phyloP scores from a whole-genome alignment of 2,888 invertebrate genomes.

The Euzophera pinguis region DNA sequence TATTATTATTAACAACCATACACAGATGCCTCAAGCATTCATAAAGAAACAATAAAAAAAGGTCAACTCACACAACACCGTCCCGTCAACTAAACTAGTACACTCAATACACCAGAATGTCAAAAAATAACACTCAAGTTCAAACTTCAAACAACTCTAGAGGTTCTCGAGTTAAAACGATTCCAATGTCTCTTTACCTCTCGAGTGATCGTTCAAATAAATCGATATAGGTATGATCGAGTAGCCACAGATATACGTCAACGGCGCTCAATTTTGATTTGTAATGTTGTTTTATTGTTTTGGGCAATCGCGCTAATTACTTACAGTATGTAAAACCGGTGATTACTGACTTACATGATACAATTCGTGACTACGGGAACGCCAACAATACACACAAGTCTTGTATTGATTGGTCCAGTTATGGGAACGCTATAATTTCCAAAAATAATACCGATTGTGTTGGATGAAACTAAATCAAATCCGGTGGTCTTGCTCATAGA shows the following conservation, averaged over 20 bases:
- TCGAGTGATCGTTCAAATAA: constrained; percentile 20
- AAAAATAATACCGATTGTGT: not conserved
- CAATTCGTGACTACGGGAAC: too few species aligned
- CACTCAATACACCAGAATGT: constrained; percentile 35
- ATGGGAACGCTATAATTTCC: too few species aligned
- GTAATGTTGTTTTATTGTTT: not conserved
- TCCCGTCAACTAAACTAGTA: constrained; percentile 26
- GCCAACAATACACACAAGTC: too few species aligned
- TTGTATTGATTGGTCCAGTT: too few species aligned
- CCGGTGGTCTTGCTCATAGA: constrained; percentile 43
- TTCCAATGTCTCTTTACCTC: constrained; percentile 55
- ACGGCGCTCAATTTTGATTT: not conserved
- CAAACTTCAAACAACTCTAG: constrained; percentile 38
- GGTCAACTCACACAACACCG: not conserved
- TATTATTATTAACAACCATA: too few species aligned
- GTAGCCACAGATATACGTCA: constrained; percentile 2
- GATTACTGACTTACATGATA: too few species aligned
- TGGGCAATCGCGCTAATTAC: too few species aligned
- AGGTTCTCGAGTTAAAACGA: constrained; percentile 64
- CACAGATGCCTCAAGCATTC: not conserved
- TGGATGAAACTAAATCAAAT: constrained; percentile 23
- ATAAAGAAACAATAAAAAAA: not conserved
- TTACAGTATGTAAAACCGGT: too few species aligned
- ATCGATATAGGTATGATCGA: not conserved
- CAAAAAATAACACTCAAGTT: constrained; percentile 46